These are phyloP conservation scores for Acleris laterana DNA, from an alignment of 2,888 invertebrate species.

Conservation along the genomic window DNA sequence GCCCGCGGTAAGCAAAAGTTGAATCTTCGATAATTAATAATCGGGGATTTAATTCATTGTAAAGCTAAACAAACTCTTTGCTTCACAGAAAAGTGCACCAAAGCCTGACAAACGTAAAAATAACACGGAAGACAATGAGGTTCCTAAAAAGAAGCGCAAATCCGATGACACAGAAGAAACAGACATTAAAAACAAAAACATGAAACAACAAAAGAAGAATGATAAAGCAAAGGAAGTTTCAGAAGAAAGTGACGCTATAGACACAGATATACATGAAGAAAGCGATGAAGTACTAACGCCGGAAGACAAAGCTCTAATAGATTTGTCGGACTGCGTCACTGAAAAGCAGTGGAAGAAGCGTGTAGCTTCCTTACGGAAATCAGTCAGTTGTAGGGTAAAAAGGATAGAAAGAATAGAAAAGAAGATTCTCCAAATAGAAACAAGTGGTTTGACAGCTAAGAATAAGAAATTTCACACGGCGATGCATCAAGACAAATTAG, in stretches of 20 bases:
- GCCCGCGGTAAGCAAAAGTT: slow-evolving; percentile 53
- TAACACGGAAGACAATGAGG: slow-evolving; percentile 29
- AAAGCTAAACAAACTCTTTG: background rate
- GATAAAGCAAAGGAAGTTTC: slow-evolving; percentile 40
- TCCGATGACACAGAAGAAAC: slow-evolving; percentile 29
- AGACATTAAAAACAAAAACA: slow-evolving; percentile 30
- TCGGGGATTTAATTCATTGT: background rate
- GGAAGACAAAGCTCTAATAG: slow-evolving; percentile 60
- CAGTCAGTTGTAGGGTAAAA: slow-evolving; percentile 55
- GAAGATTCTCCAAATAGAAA: slow-evolving; percentile 66
- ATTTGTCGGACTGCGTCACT: slow-evolving; percentile 62
- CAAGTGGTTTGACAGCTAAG: slow-evolving; percentile 56
- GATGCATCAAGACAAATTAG: slow-evolving; percentile 64
- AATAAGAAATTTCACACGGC: slow-evolving; percentile 71
- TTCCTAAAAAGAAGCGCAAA: slow-evolving; percentile 41
- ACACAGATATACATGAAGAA: slow-evolving; percentile 65
- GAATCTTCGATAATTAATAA: too few species aligned
- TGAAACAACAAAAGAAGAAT: slow-evolving; percentile 40
- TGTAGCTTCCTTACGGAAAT: slow-evolving; percentile 55
- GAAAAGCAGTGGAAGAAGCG: slow-evolving; percentile 61
- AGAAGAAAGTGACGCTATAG: slow-evolving; percentile 70
- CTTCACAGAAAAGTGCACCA: slow-evolving; percentile 47
- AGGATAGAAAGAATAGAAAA: slow-evolving; percentile 54
- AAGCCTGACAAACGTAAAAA: slow-evolving; percentile 48
- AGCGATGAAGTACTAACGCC: slow-evolving; percentile 56